Conservation (phyloP, 2,113 vertebrate species). For the Haemorhous mexicanus region DNA sequence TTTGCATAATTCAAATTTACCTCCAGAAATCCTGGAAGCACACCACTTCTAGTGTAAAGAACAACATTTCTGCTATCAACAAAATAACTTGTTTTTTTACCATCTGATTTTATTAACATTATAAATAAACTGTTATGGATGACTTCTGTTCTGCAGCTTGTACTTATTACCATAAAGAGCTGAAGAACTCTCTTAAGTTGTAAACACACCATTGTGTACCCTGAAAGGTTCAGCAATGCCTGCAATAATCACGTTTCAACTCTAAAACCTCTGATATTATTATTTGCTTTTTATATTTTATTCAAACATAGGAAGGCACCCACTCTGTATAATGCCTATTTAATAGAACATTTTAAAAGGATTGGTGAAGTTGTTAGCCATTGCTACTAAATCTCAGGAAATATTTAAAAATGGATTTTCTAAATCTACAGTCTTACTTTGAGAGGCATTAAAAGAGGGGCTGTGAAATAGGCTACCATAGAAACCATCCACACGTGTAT, state of each 20-base stretch:
- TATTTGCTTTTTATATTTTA: background rate
- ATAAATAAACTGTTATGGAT: background rate
- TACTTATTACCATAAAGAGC: background rate
- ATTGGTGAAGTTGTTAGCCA: background rate
- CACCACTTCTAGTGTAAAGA: background rate
- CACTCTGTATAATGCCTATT: background rate
- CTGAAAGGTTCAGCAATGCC: background rate
- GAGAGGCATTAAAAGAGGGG: background rate
- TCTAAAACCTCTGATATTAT: background rate
- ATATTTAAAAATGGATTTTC: constrained; percentile 27
- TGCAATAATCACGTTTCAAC: background rate
- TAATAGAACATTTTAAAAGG: background rate
- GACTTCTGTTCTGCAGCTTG: background rate
- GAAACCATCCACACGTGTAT: background rate
- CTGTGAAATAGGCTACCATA: background rate
- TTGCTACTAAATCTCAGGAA: background rate
- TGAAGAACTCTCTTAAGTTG: background rate
- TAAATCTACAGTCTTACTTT: background rate
- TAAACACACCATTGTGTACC: background rate
- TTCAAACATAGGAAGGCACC: background rate
- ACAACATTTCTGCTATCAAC: background rate
- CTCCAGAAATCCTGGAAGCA: background rate
- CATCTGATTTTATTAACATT: background rate
- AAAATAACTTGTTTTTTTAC: background rate
- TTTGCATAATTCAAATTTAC: background rate